Evolutionary conservation across 23 tunicate genomes (phyloP).

Genomic region (Ciona savignyi): DNA sequence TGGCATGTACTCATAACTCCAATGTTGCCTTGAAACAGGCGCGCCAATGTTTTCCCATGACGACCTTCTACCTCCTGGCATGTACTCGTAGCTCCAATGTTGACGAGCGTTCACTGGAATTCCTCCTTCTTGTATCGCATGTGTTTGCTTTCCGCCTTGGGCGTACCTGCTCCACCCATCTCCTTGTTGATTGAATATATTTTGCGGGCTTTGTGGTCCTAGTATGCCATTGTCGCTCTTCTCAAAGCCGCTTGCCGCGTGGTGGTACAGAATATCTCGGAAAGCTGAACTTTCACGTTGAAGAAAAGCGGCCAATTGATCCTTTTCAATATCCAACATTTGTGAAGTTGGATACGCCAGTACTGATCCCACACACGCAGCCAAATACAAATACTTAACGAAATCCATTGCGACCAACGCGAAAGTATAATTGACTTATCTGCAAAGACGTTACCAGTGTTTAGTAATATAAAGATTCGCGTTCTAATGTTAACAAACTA

Average conservation of each 20-base stretch:
- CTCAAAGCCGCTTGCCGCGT: not conserved
- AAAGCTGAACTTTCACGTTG: not conserved
- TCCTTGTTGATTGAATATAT: not conserved
- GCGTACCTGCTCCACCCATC: not conserved
- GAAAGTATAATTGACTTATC: too few relatives aligned
- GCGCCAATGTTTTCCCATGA: not conserved
- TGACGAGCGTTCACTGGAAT: conserved; percentile 3
- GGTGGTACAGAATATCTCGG: not conserved
- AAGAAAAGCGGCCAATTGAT: not conserved
- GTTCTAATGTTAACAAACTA: too few relatives aligned
- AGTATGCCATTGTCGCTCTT: not conserved
- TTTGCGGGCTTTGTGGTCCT: not conserved
- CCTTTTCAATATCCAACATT: not conserved
- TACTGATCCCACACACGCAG: not conserved
- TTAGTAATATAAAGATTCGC: too few relatives aligned
- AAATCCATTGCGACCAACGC: not conserved
- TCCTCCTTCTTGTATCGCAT: not conserved
- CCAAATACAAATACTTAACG: not conserved
- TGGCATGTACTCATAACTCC: conserved; percentile 16
- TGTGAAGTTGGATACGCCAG: not conserved
- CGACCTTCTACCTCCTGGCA: conserved; percentile 7
- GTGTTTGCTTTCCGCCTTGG: not conserved
- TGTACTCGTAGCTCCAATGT: conserved; percentile 19
- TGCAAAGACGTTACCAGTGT: too few relatives aligned
- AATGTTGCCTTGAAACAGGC: conserved; percentile 14